Base-by-base conservation (phyloP, 1,140 invertebrate genomes). In the Bombus sylvicola region DNA sequence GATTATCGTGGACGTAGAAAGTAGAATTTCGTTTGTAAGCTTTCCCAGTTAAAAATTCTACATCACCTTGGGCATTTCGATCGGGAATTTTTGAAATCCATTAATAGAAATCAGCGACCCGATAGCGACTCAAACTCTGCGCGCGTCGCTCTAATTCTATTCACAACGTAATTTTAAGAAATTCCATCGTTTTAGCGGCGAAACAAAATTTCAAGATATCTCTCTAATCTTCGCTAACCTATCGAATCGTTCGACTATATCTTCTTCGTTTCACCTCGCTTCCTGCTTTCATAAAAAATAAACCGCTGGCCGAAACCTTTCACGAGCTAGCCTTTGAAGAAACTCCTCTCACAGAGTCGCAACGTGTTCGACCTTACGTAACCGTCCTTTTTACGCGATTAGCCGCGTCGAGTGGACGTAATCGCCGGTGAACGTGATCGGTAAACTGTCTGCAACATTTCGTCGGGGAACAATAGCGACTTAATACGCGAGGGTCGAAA, bases 401-500 rank as follows among this genome's bases (percentile, higher is more conserved):
- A 78, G 28, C 39, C 25, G 13, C 68, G 34, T 18, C 53, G 39
- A 75, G 47, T 37, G 47, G 47, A 53, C 41, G n/a, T 53, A 53
- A 47, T 73, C 72, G 72, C 39, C 15, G 41, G 13, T n/a, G 57
- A 75, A 64, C 39, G 72, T 83, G 41, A 83, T 76, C n/a, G 31
- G 18, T 34, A n/a, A 53, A 76, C 69, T 80, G 77, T 83, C 25
- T 22, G 79, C 28, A 53, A 31, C 68, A 28, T 66, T 73, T 68
- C 62, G n/a, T 1, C n/a, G 53, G 2, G 10, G 68, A 79, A 83
- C 62, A 77, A 83, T 83, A 57, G 66, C 37, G 85, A 37, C 34
- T 47, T 76, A 37, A 83, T 83, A 78, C 34, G 41, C 71, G 34
- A 22, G n/a, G 62, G 43, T 59, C 39, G 62, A 18, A 57, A 64